Conservation (phyloP, 2,113 vertebrate species). For the Aegotheles bennettii region DNA sequence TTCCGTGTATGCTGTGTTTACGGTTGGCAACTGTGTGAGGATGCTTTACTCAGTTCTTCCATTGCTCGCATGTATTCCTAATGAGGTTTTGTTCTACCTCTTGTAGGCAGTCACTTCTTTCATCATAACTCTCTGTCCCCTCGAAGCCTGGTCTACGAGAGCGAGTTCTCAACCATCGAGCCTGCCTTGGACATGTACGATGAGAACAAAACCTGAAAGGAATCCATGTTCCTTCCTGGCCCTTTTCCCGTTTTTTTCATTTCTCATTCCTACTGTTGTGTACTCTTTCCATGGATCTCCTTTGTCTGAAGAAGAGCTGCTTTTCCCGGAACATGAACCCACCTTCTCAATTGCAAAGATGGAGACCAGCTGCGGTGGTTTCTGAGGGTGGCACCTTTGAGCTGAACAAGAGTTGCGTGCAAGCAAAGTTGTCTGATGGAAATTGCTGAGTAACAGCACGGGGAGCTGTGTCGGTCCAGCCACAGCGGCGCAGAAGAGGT, state of each 20-base stretch:
- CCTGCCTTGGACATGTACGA: conserved; percentile 89
- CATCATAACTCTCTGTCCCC: conserved; percentile 86
- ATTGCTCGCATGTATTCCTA: neutral
- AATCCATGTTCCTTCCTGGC: conserved; percentile 58
- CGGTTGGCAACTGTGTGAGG: rapidly evolving
- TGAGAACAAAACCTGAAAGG: conserved; percentile 92
- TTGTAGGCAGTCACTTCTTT: conserved; percentile 87
- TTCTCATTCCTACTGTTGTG: conserved; percentile 74
- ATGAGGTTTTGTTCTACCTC: conserved; percentile 37
- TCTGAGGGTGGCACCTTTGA: conserved; percentile 53
- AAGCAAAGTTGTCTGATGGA: conserved; percentile 44
- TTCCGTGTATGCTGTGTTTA: neutral
- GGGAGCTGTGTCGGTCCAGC: conserved; percentile 53
- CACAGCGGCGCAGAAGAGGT: conserved; percentile 20
- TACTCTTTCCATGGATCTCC: conserved; percentile 74
- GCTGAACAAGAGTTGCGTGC: conserved; percentile 15
- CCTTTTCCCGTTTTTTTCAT: conserved; percentile 68
- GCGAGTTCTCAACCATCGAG: conserved; percentile 90
- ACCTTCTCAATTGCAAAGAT: conserved; percentile 53
- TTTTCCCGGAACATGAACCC: conserved; percentile 64
- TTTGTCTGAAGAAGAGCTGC: conserved; percentile 74
- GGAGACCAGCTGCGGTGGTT: conserved; percentile 57
- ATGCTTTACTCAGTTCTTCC: neutral
- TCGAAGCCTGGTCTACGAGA: conserved; percentile 86
- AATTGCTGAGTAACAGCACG: conserved; percentile 47